Percentiles rank a stretch among this genome's conserved stretches.
phyloP scores from a whole-genome alignment of 2,113 vertebrate species.

The Stegostoma tigrinum region DNA sequence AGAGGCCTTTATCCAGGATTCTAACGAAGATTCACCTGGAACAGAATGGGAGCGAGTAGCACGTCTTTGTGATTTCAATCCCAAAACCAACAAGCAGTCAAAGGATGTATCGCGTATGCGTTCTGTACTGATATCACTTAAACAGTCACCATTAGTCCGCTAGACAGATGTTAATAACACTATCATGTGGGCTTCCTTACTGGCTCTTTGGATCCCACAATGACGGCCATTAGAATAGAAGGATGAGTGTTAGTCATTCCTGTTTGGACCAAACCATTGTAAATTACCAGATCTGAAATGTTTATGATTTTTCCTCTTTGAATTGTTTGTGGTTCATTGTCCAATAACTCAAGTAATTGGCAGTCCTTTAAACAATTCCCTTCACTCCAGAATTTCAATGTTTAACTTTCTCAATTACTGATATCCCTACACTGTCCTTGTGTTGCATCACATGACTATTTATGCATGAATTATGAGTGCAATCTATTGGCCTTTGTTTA shows the following conservation, averaged over 20 bases:
- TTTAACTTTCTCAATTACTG: constrained; percentile 36
- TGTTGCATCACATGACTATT: constrained; percentile 34
- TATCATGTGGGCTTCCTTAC: constrained; percentile 19
- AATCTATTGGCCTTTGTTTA: constrained; percentile 33
- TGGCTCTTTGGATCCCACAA: constrained; percentile 21
- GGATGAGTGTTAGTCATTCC: constrained; percentile 36
- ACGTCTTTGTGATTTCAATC: constrained; percentile 96
- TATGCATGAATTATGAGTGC: constrained; percentile 38
- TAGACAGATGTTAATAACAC: constrained; percentile 49
- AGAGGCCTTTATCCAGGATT: constrained; percentile 86
- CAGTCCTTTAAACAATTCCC: not conserved
- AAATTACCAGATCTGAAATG: constrained; percentile 32
- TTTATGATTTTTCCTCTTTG: not conserved
- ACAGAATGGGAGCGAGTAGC: constrained; percentile 94
- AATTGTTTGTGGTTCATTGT: constrained; percentile 25
- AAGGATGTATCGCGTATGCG: constrained; percentile 97
- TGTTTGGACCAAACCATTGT: constrained; percentile 36
- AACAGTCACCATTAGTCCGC: constrained; percentile 87
- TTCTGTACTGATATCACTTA: constrained; percentile 93
- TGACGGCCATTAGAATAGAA: constrained; percentile 35
- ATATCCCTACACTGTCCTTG: constrained; percentile 36
- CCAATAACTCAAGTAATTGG: constrained; percentile 25
- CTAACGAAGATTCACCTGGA: constrained; percentile 75
- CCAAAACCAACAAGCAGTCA: constrained; percentile 97
- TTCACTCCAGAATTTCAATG: constrained; percentile 26